A percentile compares a stretch with the other conserved stretches of the same genome.
Evolutionary conservation across 2,113 vertebrate species (phyloP).

Genomic region (Desmodus rotundus): DNA sequence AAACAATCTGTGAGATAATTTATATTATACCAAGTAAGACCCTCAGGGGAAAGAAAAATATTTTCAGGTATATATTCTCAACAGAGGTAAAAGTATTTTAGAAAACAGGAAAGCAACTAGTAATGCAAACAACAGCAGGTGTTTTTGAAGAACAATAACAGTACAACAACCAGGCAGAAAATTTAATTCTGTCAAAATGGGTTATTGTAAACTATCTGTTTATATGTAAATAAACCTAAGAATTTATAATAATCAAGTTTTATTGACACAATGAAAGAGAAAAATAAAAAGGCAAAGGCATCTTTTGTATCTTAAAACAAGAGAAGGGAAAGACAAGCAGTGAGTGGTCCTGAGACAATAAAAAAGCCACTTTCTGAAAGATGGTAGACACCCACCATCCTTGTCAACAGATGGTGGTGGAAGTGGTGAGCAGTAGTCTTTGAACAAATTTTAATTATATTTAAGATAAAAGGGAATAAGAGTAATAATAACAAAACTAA

Average conservation of each 20-base stretch:
- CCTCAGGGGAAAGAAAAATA: background rate
- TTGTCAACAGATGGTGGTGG: background rate
- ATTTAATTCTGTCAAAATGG: slow-evolving; percentile 32
- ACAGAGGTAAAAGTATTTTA: background rate
- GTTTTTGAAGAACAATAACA: background rate
- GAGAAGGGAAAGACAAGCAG: background rate
- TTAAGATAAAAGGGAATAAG: background rate
- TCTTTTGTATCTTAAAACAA: background rate
- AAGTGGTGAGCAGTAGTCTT: background rate
- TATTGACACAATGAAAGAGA: background rate
- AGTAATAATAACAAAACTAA: background rate
- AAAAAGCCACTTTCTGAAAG: background rate
- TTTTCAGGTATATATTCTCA: background rate
- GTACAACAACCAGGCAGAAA: background rate
- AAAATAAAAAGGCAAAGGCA: background rate
- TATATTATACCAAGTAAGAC: background rate
- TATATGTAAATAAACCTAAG: background rate
- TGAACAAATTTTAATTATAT: background rate
- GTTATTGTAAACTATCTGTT: background rate
- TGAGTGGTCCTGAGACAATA: background rate
- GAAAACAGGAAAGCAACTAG: background rate
- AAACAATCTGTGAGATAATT: background rate
- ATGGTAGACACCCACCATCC: background rate
- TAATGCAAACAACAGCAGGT: background rate
- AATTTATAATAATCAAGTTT: slow-evolving; percentile 29